A percentile compares a stretch with the other conserved stretches of the same genome.
Evolutionary conservation across 2,797 vertebrate species (phyloP).

Genomic region (Enteromius unitaeniatus): DNA sequence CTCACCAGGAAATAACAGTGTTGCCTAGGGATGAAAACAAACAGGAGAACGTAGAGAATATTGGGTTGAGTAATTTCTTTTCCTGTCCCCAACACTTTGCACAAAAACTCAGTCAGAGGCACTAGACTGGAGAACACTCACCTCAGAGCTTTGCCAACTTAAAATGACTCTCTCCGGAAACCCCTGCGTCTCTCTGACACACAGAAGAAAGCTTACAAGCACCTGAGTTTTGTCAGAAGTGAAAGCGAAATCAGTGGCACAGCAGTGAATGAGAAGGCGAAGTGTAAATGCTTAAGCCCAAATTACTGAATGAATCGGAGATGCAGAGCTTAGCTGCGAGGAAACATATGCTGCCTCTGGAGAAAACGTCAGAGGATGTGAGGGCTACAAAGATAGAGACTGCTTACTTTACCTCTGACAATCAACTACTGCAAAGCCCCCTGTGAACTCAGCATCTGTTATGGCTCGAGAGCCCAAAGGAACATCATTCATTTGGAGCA

Average conservation of each 20-base stretch:
- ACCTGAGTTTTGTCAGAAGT: constrained; percentile 33
- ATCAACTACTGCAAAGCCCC: constrained; percentile 56
- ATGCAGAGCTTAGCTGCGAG: background rate
- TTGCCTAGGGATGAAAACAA: constrained; percentile 70
- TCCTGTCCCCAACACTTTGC: constrained; percentile 39
- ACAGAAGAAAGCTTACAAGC: constrained; percentile 39
- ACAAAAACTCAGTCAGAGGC: constrained; percentile 26
- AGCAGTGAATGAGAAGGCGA: constrained; percentile 16
- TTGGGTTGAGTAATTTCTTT: constrained; percentile 58
- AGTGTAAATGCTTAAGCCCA: background rate
- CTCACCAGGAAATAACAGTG: constrained; percentile 69
- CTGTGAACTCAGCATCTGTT: constrained; percentile 62
- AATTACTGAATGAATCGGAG: constrained; percentile 22
- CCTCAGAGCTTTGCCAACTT: constrained; percentile 21
- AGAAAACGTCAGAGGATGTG: constrained; percentile 28
- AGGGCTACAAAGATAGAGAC: constrained; percentile 48
- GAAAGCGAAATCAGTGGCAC: constrained; percentile 44
- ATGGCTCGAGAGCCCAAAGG: constrained; percentile 52
- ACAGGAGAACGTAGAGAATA: constrained; percentile 61
- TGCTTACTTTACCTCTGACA: constrained; percentile 56
- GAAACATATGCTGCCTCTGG: constrained; percentile 26
- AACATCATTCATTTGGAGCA: constrained; percentile 44
- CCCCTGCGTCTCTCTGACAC: constrained; percentile 23
- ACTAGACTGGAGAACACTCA: constrained; percentile 28
- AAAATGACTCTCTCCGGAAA: constrained; percentile 12